Conservation (phyloP, 2,113 vertebrate genomes). For the Spheniscus mendiculus region DNA sequence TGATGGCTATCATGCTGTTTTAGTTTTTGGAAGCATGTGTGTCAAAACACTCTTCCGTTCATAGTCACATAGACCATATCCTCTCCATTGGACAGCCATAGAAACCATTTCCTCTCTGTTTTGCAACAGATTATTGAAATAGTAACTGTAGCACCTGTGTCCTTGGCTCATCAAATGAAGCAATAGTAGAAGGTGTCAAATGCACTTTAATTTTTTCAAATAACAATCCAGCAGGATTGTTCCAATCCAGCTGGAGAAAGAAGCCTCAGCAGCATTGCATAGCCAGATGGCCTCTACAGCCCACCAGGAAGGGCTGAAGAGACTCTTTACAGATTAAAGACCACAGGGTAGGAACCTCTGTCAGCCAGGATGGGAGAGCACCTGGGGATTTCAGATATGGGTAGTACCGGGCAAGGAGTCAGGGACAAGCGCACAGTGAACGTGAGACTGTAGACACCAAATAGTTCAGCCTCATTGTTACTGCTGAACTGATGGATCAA, state of each 20-base stretch:
- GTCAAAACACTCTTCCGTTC: not conserved
- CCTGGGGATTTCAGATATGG: not conserved
- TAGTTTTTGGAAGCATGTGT: not conserved
- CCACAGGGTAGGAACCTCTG: not conserved
- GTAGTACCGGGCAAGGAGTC: not conserved
- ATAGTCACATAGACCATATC: not conserved
- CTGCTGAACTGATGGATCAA: not conserved
- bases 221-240: not conserved
- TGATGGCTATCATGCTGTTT: not conserved
- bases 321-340: not conserved
- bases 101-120: constrained; percentile 2
- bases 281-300: not conserved
- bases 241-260: not conserved
- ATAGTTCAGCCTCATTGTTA: not conserved
- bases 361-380: not conserved
- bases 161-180: not conserved
- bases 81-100: not conserved
- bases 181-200: not conserved
- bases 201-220: not conserved
- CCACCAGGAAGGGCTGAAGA: not conserved
- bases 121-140: not conserved
- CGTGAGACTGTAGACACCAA: not conserved
- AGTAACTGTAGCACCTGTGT: not conserved
- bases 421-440: not conserved
- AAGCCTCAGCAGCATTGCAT: not conserved